Percentiles rank a stretch among this genome's conserved stretches.
phyloP scores from a whole-genome alignment of 2,888 invertebrate genomes.

The Machimus rusticus region DNA sequence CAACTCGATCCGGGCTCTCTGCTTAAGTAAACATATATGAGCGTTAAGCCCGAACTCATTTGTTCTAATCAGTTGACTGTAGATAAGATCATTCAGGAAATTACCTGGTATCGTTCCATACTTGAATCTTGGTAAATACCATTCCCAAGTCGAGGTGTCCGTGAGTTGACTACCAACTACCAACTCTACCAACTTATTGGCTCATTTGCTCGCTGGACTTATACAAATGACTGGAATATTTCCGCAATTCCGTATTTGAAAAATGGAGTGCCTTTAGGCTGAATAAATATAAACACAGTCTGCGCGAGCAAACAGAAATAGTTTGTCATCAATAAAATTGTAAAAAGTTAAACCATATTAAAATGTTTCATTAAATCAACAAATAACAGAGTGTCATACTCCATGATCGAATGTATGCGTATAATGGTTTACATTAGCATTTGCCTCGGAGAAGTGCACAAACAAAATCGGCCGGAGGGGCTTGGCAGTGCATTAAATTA shows the following conservation, averaged over 20 bases:
- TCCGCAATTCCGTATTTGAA: neutral
- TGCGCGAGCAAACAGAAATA: neutral
- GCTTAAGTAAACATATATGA: neutral
- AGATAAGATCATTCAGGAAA: neutral
- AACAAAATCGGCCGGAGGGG: neutral
- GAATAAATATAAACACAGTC: neutral
- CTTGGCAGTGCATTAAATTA: neutral
- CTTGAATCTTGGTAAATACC: neutral
- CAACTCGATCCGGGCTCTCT: neutral
- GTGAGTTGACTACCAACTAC: neutral
- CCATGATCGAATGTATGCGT: neutral
- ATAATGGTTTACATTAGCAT: neutral
- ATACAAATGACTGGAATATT: neutral
- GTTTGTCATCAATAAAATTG: neutral
- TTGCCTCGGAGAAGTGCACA: neutral
- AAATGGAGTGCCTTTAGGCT: neutral
- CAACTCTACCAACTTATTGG: neutral
- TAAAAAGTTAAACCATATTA: neutral
- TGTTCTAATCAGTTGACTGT: neutral
- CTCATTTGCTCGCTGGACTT: neutral
- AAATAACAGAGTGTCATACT: neutral
- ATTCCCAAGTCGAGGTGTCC: neutral
- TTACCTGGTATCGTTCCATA: neutral
- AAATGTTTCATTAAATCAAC: neutral
- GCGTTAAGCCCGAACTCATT: neutral